Evolutionary conservation across 2,888 invertebrate species (phyloP).

Genomic region (Gibbula magus): DNA sequence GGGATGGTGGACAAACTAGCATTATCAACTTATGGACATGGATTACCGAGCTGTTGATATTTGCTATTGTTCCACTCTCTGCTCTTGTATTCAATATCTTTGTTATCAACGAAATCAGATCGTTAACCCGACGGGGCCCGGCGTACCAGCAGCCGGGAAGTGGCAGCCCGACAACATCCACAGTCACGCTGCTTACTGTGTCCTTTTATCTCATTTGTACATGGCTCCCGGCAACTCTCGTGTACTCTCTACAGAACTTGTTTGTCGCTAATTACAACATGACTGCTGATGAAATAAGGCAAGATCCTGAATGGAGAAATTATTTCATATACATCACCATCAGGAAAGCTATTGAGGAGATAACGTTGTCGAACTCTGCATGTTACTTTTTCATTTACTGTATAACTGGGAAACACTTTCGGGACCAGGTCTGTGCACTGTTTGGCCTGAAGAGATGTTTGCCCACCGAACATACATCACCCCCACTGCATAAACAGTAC

Average conservation of each 20-base stretch:
- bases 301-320: conserved; percentile 66
- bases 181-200: conserved; percentile 72
- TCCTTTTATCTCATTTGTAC: conserved; percentile 75
- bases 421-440: conserved; percentile 60
- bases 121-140: conserved; percentile 60
- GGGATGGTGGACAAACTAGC: conserved; percentile 37
- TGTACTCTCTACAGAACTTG: conserved; percentile 66
- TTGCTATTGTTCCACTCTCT: conserved; percentile 68
- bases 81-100: conserved; percentile 72
- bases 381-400: conserved; percentile 74
- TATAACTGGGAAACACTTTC: conserved; percentile 71
- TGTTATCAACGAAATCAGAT: conserved; percentile 71
- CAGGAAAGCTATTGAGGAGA: conserved; percentile 65
- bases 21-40: conserved; percentile 70
- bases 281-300: conserved; percentile 49
- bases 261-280: conserved; percentile 43
- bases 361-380: conserved; percentile 72
- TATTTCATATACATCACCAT: conserved; percentile 66
- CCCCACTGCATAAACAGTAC: conserved; percentile 6
- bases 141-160: conserved; percentile 44
- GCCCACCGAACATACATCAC: neutral
- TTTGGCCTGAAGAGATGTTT: conserved; percentile 42
- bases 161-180: conserved; percentile 67
- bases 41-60: conserved; percentile 68
- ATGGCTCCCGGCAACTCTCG: conserved; percentile 72